Base-by-base conservation (phyloP, 2,113 vertebrate species). In the Tiliqua scincoides region DNA sequence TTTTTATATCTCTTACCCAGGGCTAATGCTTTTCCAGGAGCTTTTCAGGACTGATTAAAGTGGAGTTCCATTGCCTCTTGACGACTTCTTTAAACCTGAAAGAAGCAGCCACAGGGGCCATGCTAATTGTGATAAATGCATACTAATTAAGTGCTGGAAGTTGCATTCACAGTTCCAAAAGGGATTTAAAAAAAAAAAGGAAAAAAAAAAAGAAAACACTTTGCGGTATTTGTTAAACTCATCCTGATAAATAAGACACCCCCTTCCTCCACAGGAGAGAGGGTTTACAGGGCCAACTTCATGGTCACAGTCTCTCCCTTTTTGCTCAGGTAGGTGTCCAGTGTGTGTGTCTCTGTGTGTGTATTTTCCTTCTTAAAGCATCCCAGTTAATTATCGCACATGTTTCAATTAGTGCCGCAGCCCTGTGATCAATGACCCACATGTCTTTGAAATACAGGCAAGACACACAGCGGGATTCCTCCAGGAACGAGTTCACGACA, bases 81-180 rank as follows among this genome's bases (percentile, higher is more conserved):
- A 93, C 65, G 86, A 86, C 94, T 94, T 95, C 94, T 92, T 92
- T 91, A 91, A 95, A 95, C 82, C 88, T 90, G 93, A 92, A 83
- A 90, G 79, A 90, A 78, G 85, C 91, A 92, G 92, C 86, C 32
- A 88, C 88, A 48, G 82, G 65, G 91, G 71, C 89, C 1, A 0
- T 6, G 87, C 23, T 89, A 93, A 88, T 65, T 88, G 80, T 82
- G 82, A 79, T 91, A 67, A 94, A 92, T 1, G 4, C 54, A 76
- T 62, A 85, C 73, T 92, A 81, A 89, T 37, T 30, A 82, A 62
- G 2, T 27, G 59, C 25, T 77, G 57, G 54, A 89, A 94, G 87
- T 12, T 79, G 27, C 59, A 40, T 86, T 91, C 0, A 0, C 25
- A 70, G n/a, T 32, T 87, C 65, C 52, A 77, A 88, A 80, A 73